Conservation (phyloP, 2,888 invertebrate species). For the Petrolisthes manimaculis region DNA sequence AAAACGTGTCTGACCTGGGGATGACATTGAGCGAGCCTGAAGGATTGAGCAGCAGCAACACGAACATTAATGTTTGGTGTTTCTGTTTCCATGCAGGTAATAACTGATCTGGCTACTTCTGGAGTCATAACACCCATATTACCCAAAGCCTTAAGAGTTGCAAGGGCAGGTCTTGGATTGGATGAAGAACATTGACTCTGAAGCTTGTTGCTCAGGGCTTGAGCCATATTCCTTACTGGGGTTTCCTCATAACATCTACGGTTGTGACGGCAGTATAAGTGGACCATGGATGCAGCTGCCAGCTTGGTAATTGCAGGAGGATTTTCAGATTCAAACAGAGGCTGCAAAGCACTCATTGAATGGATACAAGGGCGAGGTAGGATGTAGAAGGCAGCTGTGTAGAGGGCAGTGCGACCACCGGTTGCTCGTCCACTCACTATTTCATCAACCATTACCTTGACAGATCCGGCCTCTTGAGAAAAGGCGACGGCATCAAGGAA, state of each 20-base stretch:
- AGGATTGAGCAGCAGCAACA: conserved; percentile 58
- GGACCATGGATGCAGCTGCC: conserved; percentile 51
- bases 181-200: conserved; percentile 30
- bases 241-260: conserved; percentile 16
- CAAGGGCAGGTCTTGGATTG: conserved; percentile 21
- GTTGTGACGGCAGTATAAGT: conserved; percentile 42
- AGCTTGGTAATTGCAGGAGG: conserved; percentile 4
- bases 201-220: conserved; percentile 32
- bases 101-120: conserved; percentile 12
- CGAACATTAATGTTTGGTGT: conserved; percentile 21
- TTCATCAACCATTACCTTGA: conserved; percentile 44
- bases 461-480: conserved; percentile 32
- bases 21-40: conserved; percentile 41
- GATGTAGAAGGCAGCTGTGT: conserved; percentile 39
- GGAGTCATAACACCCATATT: conserved; percentile 53
- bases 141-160: conserved; percentile 50
- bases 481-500: conserved; percentile 48
- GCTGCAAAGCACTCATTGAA: conserved; percentile 30
- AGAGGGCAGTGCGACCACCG: conserved; percentile 38
- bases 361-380: conserved; percentile 24
- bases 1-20: conserved; percentile 27
- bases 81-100: conserved; percentile 26
- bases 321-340: conserved; percentile 20
- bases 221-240: conserved; percentile 13
- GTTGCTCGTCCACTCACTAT: conserved; percentile 24